phyloP scores from a whole-genome alignment of 2,888 invertebrate species.

The Cheilosia vernalis region DNA sequence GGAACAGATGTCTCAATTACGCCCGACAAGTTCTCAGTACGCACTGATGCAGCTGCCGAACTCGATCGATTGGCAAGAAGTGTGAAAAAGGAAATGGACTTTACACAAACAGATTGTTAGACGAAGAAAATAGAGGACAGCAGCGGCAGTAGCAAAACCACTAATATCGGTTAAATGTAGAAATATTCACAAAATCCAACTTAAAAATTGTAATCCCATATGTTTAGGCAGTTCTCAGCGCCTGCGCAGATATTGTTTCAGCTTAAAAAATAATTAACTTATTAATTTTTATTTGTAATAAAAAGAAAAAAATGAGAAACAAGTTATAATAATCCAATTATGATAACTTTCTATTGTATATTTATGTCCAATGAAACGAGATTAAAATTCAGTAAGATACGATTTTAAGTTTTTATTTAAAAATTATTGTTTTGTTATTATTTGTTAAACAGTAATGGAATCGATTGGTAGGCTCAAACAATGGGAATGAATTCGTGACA shows the following conservation, averaged over 20 bases:
- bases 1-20: slow-evolving; percentile 81
- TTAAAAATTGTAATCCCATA: slow-evolving; percentile 72
- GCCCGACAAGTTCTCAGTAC: slow-evolving; percentile 89
- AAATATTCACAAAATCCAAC: slow-evolving; percentile 74
- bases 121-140: slow-evolving; percentile 37
- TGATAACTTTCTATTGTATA: slow-evolving; percentile 74
- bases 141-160: slow-evolving; percentile 25
- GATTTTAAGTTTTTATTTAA: slow-evolving; percentile 54
- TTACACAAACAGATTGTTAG: slow-evolving; percentile 83
- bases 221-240: slow-evolving; percentile 70
- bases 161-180: slow-evolving; percentile 62
- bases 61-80: slow-evolving; percentile 93
- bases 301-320: slow-evolving; percentile 47
- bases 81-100: slow-evolving; percentile 83
- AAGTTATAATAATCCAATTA: slow-evolving; percentile 72
- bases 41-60: slow-evolving; percentile 96
- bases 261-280: slow-evolving; percentile 74
- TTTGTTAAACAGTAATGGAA: neutral
- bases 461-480: no score
- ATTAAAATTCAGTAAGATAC: slow-evolving; percentile 73
- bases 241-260: slow-evolving; percentile 72
- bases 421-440: slow-evolving; percentile 2
- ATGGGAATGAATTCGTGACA: no score
- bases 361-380: slow-evolving; percentile 74
- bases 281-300: slow-evolving; percentile 75